Percentiles rank a stretch among this genome's conserved stretches.
Evolutionary conservation across 92 coral and sea anemone species (phyloP).

Genomic region (Porites evermanni): DNA sequence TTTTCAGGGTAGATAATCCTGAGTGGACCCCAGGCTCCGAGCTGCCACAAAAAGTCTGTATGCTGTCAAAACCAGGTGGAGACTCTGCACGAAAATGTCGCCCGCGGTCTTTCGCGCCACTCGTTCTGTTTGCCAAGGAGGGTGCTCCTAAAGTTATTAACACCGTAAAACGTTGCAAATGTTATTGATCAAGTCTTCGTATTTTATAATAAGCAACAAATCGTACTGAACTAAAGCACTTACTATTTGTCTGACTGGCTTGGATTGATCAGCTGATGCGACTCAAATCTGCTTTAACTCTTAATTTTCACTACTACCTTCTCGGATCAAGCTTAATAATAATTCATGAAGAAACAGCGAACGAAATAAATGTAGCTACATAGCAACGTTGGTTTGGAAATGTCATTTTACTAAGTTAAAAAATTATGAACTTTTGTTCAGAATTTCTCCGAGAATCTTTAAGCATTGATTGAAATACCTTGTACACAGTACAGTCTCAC

Average conservation of each 20-base stretch:
- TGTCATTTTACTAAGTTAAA: too few species aligned
- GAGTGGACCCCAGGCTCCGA: constrained; percentile 1
- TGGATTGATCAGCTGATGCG: not conserved
- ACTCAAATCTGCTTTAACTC: not conserved
- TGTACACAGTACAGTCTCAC: too few species aligned
- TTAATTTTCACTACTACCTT: too few species aligned
- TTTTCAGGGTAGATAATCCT: constrained; percentile 37
- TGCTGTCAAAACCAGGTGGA: not conserved
- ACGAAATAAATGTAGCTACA: too few species aligned
- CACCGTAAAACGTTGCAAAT: constrained; percentile 43
- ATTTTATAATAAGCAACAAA: too few species aligned
- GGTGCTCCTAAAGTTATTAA: constrained; percentile 29
- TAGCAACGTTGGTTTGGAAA: too few species aligned
- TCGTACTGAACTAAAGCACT: not conserved
- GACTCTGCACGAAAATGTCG: constrained; percentile 12
- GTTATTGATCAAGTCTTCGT: not conserved
- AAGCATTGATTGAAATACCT: too few species aligned
- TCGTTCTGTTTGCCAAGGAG: not conserved
- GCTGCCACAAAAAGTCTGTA: constrained; percentile 17
- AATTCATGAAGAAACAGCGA: too few species aligned
- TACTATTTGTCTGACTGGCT: not conserved
- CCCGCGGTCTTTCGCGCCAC: constrained; percentile 13
- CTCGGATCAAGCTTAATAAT: too few species aligned
- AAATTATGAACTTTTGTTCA: too few species aligned
- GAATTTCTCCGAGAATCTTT: too few species aligned